Evolutionary conservation across 2,113 vertebrate species (phyloP).

Genomic region (Arothron firmamentum): DNA sequence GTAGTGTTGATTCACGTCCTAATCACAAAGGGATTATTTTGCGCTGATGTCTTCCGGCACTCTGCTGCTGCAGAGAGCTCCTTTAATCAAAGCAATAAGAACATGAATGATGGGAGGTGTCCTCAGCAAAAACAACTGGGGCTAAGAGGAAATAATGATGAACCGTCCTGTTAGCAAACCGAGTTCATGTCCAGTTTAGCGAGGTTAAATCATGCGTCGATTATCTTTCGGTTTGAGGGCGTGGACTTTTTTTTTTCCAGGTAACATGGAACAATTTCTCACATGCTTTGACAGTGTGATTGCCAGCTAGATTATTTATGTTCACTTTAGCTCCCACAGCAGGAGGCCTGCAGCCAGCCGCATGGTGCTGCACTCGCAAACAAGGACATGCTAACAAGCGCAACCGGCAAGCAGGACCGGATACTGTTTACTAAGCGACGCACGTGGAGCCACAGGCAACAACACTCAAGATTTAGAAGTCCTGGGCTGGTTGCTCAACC

Average conservation of each 20-base stretch:
- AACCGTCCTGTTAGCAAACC: not conserved
- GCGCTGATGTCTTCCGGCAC: not conserved
- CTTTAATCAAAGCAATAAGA: not conserved
- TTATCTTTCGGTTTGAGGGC: too few relatives aligned
- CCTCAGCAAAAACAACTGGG: not conserved
- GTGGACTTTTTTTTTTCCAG: not conserved
- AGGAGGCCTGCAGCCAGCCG: slow-evolving; percentile 10
- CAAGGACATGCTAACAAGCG: slow-evolving; percentile 43
- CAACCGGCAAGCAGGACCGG: slow-evolving; percentile 33
- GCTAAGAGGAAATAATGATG: not conserved
- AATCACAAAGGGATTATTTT: not conserved
- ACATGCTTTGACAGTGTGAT: not conserved
- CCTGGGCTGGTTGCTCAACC: not conserved
- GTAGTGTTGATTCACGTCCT: not conserved
- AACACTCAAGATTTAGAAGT: slow-evolving; percentile 35
- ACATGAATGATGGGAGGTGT: not conserved
- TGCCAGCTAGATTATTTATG: slow-evolving; percentile 1
- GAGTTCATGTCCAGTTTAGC: not conserved
- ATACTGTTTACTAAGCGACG: slow-evolving; percentile 41
- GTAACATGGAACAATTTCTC: too few relatives aligned
- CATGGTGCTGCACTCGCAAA: slow-evolving; percentile 41
- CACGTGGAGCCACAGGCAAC: slow-evolving; percentile 27
- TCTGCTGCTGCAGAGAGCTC: not conserved
- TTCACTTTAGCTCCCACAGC: slow-evolving; percentile 2
- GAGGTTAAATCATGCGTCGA: too few relatives aligned